Conservation (phyloP, 2,113 vertebrate species). For the Cottus gobio region DNA sequence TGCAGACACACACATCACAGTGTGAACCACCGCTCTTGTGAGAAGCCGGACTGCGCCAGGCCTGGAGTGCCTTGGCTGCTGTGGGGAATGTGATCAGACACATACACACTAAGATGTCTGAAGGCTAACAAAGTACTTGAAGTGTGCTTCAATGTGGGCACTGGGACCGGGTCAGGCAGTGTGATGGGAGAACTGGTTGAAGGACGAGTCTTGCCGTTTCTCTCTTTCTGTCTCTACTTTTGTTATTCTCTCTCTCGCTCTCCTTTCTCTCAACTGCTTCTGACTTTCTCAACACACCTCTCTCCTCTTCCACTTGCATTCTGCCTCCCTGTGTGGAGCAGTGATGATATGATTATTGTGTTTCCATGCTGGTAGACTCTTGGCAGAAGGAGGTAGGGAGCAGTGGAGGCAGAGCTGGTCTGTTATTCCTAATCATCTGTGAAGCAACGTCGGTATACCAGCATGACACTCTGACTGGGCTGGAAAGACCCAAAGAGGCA, state of each 20-base stretch:
- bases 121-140: conserved; percentile 44
- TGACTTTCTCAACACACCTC: conserved; percentile 20
- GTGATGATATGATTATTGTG: conserved; percentile 57
- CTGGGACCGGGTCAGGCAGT: conserved; percentile 32
- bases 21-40: conserved; percentile 36
- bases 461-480: conserved; percentile 52
- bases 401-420: conserved; percentile 62
- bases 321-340: conserved; percentile 50
- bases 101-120: conserved; percentile 39
- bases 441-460: conserved; percentile 54
- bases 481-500: conserved; percentile 21
- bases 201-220: conserved; percentile 24
- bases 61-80: conserved; percentile 44
- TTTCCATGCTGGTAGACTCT: conserved; percentile 60
- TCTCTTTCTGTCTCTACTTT: conserved; percentile 17
- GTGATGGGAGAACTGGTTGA: conserved; percentile 39
- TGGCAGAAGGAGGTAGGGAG: conserved; percentile 56
- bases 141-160: conserved; percentile 20
- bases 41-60: conserved; percentile 43
- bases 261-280: not conserved
- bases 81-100: conserved; percentile 60
- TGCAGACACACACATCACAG: conserved; percentile 50
- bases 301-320: conserved; percentile 25
- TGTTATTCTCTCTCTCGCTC: conserved; percentile 9
- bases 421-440: conserved; percentile 75